Percentiles rank a stretch among this genome's conserved stretches.
These are phyloP conservation scores for Nemoura dubitans DNA, from an alignment of 2,888 invertebrate genomes.

Conservation along the genomic window DNA sequence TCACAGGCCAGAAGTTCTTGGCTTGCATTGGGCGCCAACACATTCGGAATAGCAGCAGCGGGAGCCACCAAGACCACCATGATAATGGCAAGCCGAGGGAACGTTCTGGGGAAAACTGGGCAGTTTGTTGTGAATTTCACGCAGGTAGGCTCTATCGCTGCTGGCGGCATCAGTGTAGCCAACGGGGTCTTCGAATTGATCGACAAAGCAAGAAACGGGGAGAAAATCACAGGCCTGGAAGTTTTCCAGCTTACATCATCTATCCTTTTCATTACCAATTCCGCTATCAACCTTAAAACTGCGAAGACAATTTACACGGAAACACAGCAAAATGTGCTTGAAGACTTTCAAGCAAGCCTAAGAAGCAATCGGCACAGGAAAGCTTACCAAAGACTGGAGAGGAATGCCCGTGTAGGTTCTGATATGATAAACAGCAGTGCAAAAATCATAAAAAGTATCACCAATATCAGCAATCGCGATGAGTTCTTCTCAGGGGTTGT, in stretches of 20 bases:
- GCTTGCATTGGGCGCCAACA: conserved; percentile 40
- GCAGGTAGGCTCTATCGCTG: conserved; percentile 34
- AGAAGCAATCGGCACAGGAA: conserved; percentile 39
- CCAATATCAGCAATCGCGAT: conserved; percentile 20
- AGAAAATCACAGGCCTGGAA: conserved; percentile 44
- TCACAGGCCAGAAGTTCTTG: conserved; percentile 41
- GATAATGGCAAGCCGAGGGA: conserved; percentile 41
- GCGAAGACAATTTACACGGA: conserved; percentile 41
- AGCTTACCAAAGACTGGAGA: neutral
- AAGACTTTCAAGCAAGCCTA: conserved; percentile 32
- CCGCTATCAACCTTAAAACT: conserved; percentile 45
- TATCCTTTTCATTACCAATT: conserved; percentile 45
- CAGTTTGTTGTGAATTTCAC: conserved; percentile 23
- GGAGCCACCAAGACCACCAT: conserved; percentile 22
- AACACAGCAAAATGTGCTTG: conserved; percentile 37
- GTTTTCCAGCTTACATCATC: conserved; percentile 48
- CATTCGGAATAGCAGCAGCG: conserved; percentile 44
- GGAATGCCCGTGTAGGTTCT: conserved; percentile 25
- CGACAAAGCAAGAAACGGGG: conserved; percentile 29
- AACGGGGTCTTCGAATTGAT: conserved; percentile 32
- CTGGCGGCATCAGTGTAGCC: conserved; percentile 43
- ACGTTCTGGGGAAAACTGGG: conserved; percentile 34
- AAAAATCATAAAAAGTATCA: conserved; percentile 32
- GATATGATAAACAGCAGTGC: conserved; percentile 15
- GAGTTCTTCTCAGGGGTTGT: conserved; percentile 36